Evolutionary conservation across 1,140 invertebrate genomes (phyloP), one percentile per base, ranked within the genome.

Genomic region (Scylla paramamosain): DNA sequence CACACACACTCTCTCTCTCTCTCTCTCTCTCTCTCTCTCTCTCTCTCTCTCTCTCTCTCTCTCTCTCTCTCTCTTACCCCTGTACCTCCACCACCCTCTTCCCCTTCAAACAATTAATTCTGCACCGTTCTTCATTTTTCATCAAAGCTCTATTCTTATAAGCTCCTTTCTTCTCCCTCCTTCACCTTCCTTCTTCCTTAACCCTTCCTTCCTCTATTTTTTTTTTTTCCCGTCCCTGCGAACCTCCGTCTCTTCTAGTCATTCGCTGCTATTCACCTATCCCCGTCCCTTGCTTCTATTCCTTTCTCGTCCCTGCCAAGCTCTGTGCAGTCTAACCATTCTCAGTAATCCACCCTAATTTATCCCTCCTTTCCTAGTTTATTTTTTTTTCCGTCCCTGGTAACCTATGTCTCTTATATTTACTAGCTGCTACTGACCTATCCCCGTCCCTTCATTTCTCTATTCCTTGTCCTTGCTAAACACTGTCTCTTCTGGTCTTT

Each of bases 1-100:
- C 59, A 10, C 59, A 10, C 8, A 10, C 14, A 7, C n/a, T 77
- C 67, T 77, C 67, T n/a, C 67, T 77, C n/a, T 77, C 20, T 77
- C 67, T 77, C 67, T 77, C 67, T 77, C 67, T 77, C 67, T n/a
- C 67, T n/a, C 29, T 32, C 29, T 88, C 86, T 31, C 28, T 88
- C 86, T 88, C 86, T 88, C 16, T 32, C 29, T 28, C n/a, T 39
- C 86, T 46, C 45, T 88, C 45, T 45, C 29, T 32, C 32, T 39
- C 31, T 77, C 1, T 25, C 39, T 45, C 25, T 28, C 86, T 87
- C 7, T 48, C 86, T 10, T 87, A 4, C 4, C 86, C 12, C 10
- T 87, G 10, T 87, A 4, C 29, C 31, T 32, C 29, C 25, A 4
- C 29, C 14, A 16, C 14, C 29, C 14, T 39, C 20, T 88, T 28